Conservation (phyloP, 92 coral and sea anemone genomes). For the Parazoanthus darwini region DNA sequence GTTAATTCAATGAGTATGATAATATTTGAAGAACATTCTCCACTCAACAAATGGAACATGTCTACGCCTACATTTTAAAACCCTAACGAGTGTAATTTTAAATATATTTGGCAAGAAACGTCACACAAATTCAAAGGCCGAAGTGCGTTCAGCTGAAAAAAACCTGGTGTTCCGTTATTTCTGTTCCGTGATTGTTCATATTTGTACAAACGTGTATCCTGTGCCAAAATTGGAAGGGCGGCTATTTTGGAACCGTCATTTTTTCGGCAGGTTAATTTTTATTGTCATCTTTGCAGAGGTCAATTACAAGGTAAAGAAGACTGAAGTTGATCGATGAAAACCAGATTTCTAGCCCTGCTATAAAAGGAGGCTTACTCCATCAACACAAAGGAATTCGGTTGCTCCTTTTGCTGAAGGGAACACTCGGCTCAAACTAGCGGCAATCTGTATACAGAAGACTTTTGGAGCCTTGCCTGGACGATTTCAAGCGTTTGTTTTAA, state of each 20-base stretch:
- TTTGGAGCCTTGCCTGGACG: neutral
- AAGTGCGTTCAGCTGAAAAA: neutral
- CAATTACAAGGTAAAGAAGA: constrained; percentile 30
- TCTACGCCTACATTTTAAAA: constrained; percentile 2
- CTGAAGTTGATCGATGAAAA: constrained; percentile 31
- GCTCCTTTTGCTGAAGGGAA: neutral
- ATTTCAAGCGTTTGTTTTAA: neutral
- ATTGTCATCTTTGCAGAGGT: constrained; percentile 1
- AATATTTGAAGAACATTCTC: neutral
- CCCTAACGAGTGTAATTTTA: neutral
- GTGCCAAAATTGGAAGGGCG: neutral
- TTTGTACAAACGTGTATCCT: neutral
- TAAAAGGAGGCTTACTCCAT: constrained; percentile 5
- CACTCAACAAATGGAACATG: constrained; percentile 1
- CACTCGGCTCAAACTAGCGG: neutral
- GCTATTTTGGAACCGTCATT: neutral
- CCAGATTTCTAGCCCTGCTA: neutral
- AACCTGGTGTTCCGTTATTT: neutral
- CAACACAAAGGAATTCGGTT: neutral
- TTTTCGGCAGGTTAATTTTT: neutral
- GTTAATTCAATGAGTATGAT: neutral
- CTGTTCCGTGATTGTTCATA: constrained; percentile 17
- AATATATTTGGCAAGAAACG: neutral
- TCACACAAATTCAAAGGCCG: neutral
- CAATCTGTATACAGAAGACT: neutral